phyloP scores from a whole-genome alignment of 2,797 vertebrate species.

The Remorina albescens region DNA sequence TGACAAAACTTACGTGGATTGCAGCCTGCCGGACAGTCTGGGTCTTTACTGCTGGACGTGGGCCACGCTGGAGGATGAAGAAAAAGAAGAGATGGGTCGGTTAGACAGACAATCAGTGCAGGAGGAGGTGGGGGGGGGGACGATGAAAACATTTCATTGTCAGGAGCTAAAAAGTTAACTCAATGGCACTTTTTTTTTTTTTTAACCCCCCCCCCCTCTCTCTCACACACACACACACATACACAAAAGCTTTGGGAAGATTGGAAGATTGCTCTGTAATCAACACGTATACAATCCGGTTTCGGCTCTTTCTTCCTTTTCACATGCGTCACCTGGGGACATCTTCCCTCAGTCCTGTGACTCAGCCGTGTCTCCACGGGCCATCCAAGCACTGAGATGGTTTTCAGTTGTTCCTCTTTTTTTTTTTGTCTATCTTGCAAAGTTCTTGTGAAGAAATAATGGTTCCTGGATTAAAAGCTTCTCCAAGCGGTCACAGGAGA shows the following conservation, averaged over 20 bases:
- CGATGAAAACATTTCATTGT: conserved; percentile 77
- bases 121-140: conserved; percentile 13
- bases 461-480: conserved; percentile 73
- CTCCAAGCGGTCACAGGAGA: conserved; percentile 72
- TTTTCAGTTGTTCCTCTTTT: conserved; percentile 58
- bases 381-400: conserved; percentile 63
- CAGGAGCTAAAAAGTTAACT: conserved; percentile 69
- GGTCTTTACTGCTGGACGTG: conserved; percentile 27
- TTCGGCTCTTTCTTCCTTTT: conserved; percentile 80
- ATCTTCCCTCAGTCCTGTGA: conserved; percentile 75
- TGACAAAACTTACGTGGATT: conserved; percentile 64
- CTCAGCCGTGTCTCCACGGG: conserved; percentile 73
- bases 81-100: neutral
- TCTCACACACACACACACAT: conserved; percentile 45
- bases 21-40: conserved; percentile 58
- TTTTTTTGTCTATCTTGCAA: conserved; percentile 70
- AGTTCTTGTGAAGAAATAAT: conserved; percentile 78
- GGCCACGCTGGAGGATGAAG: conserved; percentile 27
- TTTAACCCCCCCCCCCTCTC: neutral
- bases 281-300: conserved; percentile 80
- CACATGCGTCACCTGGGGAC: conserved; percentile 78
- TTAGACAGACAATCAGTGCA: conserved; percentile 23
- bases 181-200: conserved; percentile 52
- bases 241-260: conserved; percentile 84
- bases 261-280: conserved; percentile 84